Percentiles rank a stretch among this genome's conserved stretches.
Evolutionary conservation across 2,113 vertebrate genomes (phyloP).

Genomic region (Protobothrops mucrosquamatus): DNA sequence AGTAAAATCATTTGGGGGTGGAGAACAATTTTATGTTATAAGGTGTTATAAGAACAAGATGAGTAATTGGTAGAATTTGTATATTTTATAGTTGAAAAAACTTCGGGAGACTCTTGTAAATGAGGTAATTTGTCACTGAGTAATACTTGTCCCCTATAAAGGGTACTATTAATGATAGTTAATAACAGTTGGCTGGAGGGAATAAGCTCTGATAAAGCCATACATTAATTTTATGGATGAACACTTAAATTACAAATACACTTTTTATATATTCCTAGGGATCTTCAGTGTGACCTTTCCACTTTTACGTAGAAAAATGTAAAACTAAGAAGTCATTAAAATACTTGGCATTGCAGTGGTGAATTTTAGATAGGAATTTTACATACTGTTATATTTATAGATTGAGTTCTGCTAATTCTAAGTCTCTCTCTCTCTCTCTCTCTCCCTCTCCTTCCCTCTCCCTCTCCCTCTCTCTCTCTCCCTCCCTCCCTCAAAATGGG

Average conservation of each 20-base stretch:
- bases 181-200: slow-evolving; percentile 22
- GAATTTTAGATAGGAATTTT: background rate
- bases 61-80: slow-evolving; percentile 53
- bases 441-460: accelerated
- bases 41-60: slow-evolving; percentile 39
- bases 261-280: background rate
- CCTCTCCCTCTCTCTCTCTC: no score
- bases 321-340: background rate
- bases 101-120: slow-evolving; percentile 40
- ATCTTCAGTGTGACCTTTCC: background rate
- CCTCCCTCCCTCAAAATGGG: no score
- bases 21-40: slow-evolving; percentile 31
- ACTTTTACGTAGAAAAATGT: background rate
- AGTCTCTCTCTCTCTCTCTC: background rate
- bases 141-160: slow-evolving; percentile 33
- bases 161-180: slow-evolving; percentile 27
- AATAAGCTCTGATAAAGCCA: slow-evolving; percentile 21
- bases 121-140: slow-evolving; percentile 44
- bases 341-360: background rate
- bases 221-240: background rate
- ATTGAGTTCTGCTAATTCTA: background rate
- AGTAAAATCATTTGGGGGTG: background rate
- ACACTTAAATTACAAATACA: background rate
- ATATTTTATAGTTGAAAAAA: slow-evolving; percentile 35
- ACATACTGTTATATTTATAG: background rate